Base-by-base conservation (phyloP, 2,888 invertebrate genomes). In the Campopleginae sp. region DNA sequence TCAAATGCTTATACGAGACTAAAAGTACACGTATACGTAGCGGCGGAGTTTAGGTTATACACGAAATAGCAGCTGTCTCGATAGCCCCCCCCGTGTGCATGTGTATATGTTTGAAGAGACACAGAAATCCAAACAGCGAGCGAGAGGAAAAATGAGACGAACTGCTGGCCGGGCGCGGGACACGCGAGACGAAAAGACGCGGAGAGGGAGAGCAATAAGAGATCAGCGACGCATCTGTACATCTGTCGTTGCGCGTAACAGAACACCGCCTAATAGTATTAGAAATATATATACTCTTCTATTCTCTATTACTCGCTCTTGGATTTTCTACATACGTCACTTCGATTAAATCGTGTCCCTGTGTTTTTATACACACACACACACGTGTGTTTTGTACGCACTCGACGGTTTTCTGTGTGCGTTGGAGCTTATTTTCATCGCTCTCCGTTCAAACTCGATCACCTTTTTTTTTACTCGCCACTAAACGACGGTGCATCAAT, bases 181-280 rank as follows among this genome's bases (percentile, higher is more conserved):
- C 61, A 76, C 71, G 54, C 65, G 46, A 65, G 68, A 54, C 17
- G 27, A n/a, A 54, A 17, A 54, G 17, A 65, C 31, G 51, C 38
- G 54, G 44, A 44, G 68, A 79, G 78, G 31, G 80, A 72, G 65
- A n/a, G n/a, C n/a, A n/a, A n/a, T 54, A 66, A 74, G 68, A 89
- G 89, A 89, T 90, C 90, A 89, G 86, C 87, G 84, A 87, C 88
- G n/a, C n/a, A 88, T 90, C 87, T 89, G 91, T 92, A 92, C 93
- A 93, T 93, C 93, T 93, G 93, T 93, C 92, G 90, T 86, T 86
- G 90, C 90, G 91, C 91, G 93, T 93, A 93, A 93, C 92, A 91
- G 93, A 93, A 93, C 92, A 93, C 93, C 92, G 90, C 88, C 91
- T 93, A 93, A 93, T 93, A 93, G 92, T 91, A 93, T 93, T 93